Percentiles rank a stretch among this genome's conserved stretches.
These are phyloP conservation scores for Synanceia verrucosa DNA, from an alignment of 2,797 vertebrate species.

Conservation along the genomic window DNA sequence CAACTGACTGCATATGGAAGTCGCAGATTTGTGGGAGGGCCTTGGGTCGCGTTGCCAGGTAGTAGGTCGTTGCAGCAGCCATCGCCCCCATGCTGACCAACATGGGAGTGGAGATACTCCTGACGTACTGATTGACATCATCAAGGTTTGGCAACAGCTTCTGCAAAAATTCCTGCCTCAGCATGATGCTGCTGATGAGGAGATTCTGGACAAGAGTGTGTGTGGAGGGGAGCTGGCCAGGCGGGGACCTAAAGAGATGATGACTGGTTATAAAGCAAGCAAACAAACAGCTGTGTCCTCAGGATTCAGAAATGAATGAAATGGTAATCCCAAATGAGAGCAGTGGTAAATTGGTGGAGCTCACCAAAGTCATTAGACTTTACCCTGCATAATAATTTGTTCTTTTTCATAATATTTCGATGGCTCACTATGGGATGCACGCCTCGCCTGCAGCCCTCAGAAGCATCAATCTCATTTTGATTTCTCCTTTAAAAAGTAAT, in stretches of 20 bases:
- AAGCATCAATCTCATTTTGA: no score
- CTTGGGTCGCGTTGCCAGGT: slow-evolving; percentile 90
- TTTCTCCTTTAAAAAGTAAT: no score
- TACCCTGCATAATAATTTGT: no score
- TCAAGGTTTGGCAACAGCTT: slow-evolving; percentile 87
- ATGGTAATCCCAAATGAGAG: no score
- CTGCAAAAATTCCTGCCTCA: slow-evolving; percentile 86
- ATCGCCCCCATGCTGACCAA: slow-evolving; percentile 90
- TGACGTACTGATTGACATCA: slow-evolving; percentile 87
- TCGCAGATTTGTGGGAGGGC: slow-evolving; percentile 87
- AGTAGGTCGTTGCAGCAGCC: slow-evolving; percentile 89
- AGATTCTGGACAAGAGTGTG: no score
- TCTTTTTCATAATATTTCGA: no score
- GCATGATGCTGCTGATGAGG: slow-evolving; percentile 75
- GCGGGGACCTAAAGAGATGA: slow-evolving; percentile 26
- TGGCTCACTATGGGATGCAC: no score
- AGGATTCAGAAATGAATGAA: neutral
- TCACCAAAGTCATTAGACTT: no score
- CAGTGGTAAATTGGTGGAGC: no score
- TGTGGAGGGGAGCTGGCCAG: slow-evolving; percentile 10
- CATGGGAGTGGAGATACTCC: slow-evolving; percentile 84
- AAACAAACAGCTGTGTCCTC: neutral
- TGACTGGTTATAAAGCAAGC: neutral
- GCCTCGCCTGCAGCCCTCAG: no score
- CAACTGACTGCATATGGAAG: slow-evolving; percentile 89